A percentile compares a stretch with the other conserved stretches of the same genome.
Conservation (phyloP, 2,888 invertebrate genomes). For the Zeuzera pyrina region DNA sequence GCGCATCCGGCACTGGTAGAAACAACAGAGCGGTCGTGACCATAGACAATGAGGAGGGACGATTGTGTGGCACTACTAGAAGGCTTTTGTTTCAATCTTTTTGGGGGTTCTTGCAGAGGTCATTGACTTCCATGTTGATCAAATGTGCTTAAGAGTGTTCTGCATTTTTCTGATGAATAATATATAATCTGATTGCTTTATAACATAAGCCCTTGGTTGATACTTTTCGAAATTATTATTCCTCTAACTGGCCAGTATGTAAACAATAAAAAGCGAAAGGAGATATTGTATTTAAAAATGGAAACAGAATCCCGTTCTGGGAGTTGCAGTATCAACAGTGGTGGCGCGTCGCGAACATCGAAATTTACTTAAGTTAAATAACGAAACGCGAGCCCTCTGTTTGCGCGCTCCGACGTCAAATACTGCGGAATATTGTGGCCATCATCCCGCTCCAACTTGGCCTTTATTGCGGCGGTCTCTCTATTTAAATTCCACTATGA, state of each 20-base stretch:
- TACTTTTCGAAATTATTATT: neutral
- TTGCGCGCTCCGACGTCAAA: conserved; percentile 54
- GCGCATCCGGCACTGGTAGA: conserved; percentile 43
- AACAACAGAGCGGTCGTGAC: conserved; percentile 44
- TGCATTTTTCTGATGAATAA: too few relatives aligned
- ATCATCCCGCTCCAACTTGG: conserved; percentile 24
- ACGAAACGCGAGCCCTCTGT: conserved; percentile 67
- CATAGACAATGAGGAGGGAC: conserved; percentile 50
- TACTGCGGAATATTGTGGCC: conserved; percentile 38
- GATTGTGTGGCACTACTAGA: conserved; percentile 27
- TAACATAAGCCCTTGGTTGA: too few relatives aligned
- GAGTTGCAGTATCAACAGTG: conserved; percentile 42
- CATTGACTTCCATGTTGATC: conserved; percentile 10
- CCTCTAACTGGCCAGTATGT: too few relatives aligned
- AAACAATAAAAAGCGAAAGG: neutral
- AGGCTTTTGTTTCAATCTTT: conserved; percentile 32
- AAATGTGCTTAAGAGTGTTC: neutral
- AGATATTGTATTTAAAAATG: conserved; percentile 41
- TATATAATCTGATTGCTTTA: too few relatives aligned
- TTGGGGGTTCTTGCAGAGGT: conserved; percentile 22
- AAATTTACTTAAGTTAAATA: conserved; percentile 73
- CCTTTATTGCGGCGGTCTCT: conserved; percentile 44
- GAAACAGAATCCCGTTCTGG: conserved; percentile 30
- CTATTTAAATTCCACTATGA: conserved; percentile 41
- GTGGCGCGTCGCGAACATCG: conserved; percentile 56